Base-by-base conservation (phyloP, 2,797 vertebrate species). In the Paratrypauchen microcephalus region DNA sequence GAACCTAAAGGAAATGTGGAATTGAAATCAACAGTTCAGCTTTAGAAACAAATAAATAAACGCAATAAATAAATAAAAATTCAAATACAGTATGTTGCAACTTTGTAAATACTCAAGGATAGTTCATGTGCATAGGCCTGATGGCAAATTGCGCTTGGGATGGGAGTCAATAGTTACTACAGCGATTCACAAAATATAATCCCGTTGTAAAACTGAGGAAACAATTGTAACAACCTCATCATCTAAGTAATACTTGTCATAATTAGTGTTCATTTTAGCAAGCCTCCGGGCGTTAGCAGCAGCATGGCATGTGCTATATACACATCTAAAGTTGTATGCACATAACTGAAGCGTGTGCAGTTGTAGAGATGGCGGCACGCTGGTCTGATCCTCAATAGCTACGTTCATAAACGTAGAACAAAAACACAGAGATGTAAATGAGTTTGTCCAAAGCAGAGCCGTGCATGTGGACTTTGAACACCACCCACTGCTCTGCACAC, bases 401-500 rank as follows among this genome's bases (percentile, higher is more conserved):
- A 76, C 16, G 45, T 76, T 83, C 78, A 74, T 78, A 71, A 74
- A 80, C 71, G 72, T 69, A 71, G 72, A 68, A 68, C 74, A 78
- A 69, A 83, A 74, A 81, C 73, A 70, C 81, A 76, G 77, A 86
- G 86, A 88, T 86, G 84, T 72, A 88, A 91, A 90, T 87, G 81
- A 86, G 61, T 1, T 64, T 23, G 63, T 83, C 85, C 82, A 76
- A 70, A 72, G 83, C 77, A 70, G 72, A 86, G 82, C 83, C 68
- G 70, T 72, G 78, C 75, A 80, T 75, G 76, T 86, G 75, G 86
- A 86, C 85, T 88, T 83, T 86, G 86, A 90, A 89, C 83, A 85
- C 79, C 85, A 84, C 74, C 85, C 83, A 83, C 81, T 74, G 75
- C 69, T 78, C 71, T 32, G 71, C 77, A 71, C 77, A 81, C 81